Percentiles rank a stretch among this genome's conserved stretches.
Conservation (phyloP, 2,888 invertebrate species). For the Scaptodrosophila latifasciaeformis region DNA sequence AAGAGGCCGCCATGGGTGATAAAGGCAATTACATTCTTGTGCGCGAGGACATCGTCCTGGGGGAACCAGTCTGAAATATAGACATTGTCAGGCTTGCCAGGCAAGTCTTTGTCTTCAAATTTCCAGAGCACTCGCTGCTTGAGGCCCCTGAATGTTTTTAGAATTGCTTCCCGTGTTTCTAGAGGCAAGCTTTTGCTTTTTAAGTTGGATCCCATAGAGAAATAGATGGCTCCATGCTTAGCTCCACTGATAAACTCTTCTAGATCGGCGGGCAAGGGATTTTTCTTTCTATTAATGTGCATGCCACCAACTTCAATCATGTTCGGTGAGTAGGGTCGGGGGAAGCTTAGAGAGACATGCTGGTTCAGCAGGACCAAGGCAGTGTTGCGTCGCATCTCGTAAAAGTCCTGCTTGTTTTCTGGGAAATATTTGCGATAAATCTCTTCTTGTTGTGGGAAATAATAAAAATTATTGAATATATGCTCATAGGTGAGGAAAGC, state of each 20-base stretch:
- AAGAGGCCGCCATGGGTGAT: constrained; percentile 76
- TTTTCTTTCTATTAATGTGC: constrained; percentile 69
- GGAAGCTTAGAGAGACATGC: constrained; percentile 69
- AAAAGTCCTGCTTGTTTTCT: constrained; percentile 51
- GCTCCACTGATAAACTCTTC: constrained; percentile 73
- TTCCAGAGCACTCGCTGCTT: constrained; percentile 76
- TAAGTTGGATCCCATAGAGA: constrained; percentile 76
- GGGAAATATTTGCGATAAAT: constrained; percentile 66
- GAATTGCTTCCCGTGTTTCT: constrained; percentile 55
- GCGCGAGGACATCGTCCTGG: constrained; percentile 75
- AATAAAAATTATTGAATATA: constrained; percentile 47
- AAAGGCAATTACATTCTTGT: constrained; percentile 75
- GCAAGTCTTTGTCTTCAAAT: constrained; percentile 70
- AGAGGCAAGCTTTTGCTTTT: constrained; percentile 58
- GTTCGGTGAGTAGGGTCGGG: constrained; percentile 73
- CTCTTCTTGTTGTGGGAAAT: constrained; percentile 64
- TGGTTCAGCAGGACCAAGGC: constrained; percentile 71
- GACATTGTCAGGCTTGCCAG: constrained; percentile 68
- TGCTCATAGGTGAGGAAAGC: constrained; percentile 52
- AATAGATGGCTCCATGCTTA: constrained; percentile 75
- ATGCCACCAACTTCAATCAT: constrained; percentile 75
- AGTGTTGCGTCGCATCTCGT: constrained; percentile 57
- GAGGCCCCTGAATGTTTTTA: constrained; percentile 57
- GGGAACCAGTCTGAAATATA: constrained; percentile 75
- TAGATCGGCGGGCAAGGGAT: constrained; percentile 69